Evolutionary conservation across 2,113 vertebrate genomes (phyloP).

Genomic region (Myiagra hebetior): DNA sequence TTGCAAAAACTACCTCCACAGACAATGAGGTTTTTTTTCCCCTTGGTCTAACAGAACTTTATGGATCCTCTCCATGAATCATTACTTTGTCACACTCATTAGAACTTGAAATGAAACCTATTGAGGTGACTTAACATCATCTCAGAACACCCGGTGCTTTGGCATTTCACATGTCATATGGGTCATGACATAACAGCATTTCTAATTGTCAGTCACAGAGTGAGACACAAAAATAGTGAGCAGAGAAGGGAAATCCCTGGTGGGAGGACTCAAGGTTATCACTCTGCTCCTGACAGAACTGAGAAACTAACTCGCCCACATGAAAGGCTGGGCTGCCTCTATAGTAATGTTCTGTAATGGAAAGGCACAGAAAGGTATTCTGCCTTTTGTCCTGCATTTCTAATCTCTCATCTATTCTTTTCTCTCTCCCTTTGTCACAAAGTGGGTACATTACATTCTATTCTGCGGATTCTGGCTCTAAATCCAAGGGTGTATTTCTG

Average conservation of each 20-base stretch:
- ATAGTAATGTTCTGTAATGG: background rate
- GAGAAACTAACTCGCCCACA: background rate
- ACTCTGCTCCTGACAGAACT: background rate
- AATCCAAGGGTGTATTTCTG: background rate
- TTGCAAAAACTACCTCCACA: background rate
- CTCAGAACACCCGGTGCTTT: conserved; percentile 23
- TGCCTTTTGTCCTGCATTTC: conserved; percentile 32
- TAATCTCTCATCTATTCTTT: background rate
- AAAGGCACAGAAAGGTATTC: background rate
- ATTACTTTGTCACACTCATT: conserved; percentile 59
- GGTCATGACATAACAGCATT: conserved; percentile 41
- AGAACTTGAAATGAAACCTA: conserved; percentile 58
- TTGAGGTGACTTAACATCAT: conserved; percentile 54
- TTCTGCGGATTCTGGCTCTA: background rate
- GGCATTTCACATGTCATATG: conserved; percentile 33
- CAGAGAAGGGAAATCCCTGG: background rate
- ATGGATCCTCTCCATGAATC: conserved; percentile 15
- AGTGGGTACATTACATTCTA: background rate
- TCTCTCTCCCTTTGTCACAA: background rate
- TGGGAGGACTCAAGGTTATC: conserved; percentile 21
- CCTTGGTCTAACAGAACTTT: background rate
- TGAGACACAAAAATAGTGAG: background rate
- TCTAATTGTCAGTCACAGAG: conserved; percentile 60
- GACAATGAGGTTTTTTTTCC: background rate
- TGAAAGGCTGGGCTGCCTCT: conserved; percentile 10